These are phyloP conservation scores for Diadophis punctatus DNA, from an alignment of 2,113 vertebrate genomes.

Conservation along the genomic window DNA sequence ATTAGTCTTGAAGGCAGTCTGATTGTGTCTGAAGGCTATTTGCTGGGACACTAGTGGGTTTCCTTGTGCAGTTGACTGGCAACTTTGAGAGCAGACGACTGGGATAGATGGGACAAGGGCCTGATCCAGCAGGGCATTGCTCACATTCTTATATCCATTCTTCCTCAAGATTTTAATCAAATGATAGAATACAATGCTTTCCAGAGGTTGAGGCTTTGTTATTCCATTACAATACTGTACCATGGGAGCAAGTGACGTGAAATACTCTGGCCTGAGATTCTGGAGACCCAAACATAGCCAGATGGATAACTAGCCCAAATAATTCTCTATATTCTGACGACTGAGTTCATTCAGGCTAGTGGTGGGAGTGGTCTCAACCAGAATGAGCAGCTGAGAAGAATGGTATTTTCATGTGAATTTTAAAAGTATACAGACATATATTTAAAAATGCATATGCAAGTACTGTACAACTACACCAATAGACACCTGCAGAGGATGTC, in stretches of 20 bases:
- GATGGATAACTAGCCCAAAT: background rate
- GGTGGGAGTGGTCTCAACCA: background rate
- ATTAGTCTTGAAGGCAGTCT: background rate
- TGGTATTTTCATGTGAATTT: background rate
- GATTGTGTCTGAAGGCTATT: background rate
- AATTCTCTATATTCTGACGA: background rate
- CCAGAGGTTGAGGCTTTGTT: background rate
- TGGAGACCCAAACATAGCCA: background rate
- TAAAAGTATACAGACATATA: background rate
- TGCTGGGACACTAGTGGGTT: background rate
- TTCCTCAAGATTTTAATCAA: background rate
- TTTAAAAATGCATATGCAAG: background rate
- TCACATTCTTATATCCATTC: background rate
- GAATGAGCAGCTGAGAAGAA: background rate
- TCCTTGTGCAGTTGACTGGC: background rate
- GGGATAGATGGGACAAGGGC: background rate
- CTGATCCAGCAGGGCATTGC: background rate
- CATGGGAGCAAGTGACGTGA: background rate
- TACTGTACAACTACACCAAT: background rate
- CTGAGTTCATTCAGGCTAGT: background rate
- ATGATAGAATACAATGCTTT: background rate
- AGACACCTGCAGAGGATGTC: constrained; percentile 25
- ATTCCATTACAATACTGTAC: background rate
- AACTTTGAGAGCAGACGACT: background rate
- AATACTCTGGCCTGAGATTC: background rate